Evolutionary conservation across 2,797 vertebrate genomes (phyloP).

Genomic region (Schizopygopsis malacanthus): DNA sequence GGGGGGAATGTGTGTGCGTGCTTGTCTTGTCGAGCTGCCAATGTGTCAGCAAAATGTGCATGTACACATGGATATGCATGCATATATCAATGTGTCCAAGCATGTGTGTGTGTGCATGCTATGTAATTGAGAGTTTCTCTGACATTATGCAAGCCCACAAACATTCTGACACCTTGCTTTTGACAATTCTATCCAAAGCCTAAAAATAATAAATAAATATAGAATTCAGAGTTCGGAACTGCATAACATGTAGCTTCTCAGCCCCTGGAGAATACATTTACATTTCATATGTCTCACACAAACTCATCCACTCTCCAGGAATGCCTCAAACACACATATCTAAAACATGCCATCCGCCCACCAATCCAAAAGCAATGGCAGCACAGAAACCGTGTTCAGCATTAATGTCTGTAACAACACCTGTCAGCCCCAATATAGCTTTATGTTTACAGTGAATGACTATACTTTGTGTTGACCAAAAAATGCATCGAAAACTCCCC

Average conservation of each 20-base stretch:
- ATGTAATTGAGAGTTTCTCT: constrained; percentile 55
- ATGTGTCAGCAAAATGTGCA: constrained; percentile 47
- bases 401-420: constrained; percentile 35
- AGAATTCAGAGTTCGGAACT: constrained; percentile 64
- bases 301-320: constrained; percentile 16
- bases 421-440: constrained; percentile 11
- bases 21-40: constrained; percentile 29
- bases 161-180: constrained; percentile 54
- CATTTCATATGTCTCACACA: constrained; percentile 67
- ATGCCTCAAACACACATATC: constrained; percentile 24
- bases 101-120: constrained; percentile 45
- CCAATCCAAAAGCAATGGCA: not conserved
- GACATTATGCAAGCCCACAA: constrained; percentile 47
- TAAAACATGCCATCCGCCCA: constrained; percentile 33
- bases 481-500: constrained; percentile 21
- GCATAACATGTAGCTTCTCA: constrained; percentile 71
- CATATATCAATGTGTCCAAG: constrained; percentile 22
- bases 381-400: constrained; percentile 18
- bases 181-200: constrained; percentile 76
- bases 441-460: constrained; percentile 28
- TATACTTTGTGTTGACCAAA: constrained; percentile 13
- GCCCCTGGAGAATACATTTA: constrained; percentile 74
- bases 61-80: constrained; percentile 36
- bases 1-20: not conserved
- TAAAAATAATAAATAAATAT: constrained; percentile 69